phyloP scores from a whole-genome alignment of 2,797 vertebrate species.

The Dipus sagitta region DNA sequence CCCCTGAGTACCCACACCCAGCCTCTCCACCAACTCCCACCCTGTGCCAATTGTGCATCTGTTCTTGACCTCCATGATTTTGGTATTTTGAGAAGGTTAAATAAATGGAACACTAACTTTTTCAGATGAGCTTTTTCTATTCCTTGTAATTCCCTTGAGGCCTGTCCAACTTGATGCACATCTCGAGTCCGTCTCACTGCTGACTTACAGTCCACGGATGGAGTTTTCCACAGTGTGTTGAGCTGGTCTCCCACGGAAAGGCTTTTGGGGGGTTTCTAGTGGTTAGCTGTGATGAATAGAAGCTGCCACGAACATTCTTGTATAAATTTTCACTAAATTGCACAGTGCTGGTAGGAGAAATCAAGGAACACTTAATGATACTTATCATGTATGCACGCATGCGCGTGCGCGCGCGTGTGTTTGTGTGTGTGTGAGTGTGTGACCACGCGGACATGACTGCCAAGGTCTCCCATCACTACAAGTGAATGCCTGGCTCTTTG shows the following conservation, averaged over 20 bases:
- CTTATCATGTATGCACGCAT: too few species aligned
- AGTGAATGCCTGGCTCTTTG: too few species aligned
- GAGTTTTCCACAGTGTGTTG: neutral
- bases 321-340: neutral
- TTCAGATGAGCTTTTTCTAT: neutral
- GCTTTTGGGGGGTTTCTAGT: neutral
- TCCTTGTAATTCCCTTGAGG: neutral
- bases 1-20: too few species aligned
- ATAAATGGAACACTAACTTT: neutral
- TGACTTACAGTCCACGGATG: neutral
- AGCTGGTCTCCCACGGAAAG: neutral
- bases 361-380: neutral
- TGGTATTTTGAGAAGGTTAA: neutral
- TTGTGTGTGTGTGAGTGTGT: too few species aligned
- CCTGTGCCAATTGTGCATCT: neutral
- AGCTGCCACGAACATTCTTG: neutral
- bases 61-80: neutral
- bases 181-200: neutral
- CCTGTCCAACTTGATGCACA: too few species aligned
- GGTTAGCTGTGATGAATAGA: neutral
- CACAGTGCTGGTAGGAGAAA: constrained; percentile 6
- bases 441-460: too few species aligned
- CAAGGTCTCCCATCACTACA: too few species aligned
- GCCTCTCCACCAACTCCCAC: neutral
- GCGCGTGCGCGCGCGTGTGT: too few species aligned